Evolutionary conservation across 2,113 vertebrate genomes (phyloP), one percentile per base, ranked within the genome.

Genomic region (Noctilio leporinus): DNA sequence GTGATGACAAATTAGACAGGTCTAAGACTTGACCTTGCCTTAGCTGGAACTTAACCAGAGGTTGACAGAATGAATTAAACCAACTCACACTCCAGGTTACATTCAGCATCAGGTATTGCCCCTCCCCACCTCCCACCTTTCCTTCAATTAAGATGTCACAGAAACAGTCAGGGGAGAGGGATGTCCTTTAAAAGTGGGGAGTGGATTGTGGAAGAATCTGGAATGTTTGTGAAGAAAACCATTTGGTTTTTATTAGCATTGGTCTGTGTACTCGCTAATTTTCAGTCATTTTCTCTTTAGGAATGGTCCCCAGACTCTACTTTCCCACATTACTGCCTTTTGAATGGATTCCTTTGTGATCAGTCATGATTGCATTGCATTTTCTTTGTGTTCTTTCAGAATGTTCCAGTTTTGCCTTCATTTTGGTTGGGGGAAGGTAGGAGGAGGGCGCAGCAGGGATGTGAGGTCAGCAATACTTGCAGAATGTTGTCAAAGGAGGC

Each of bases 231-330:
- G 55, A 85, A 73, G 75, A 96, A 86, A 83, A 69, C 89, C 73
- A 33, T 86, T 92, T 89, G 91, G 47, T 69, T 96, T 87, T 82
- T 89, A 91, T 93, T 91, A 86, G 57, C 5, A 28, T 26, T 59
- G 45, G 24, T 76, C 76, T 47, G 24, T 62, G 86, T 77, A 24
- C 47, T 92, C 67, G 76, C 93, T 95, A 64, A 67, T 90, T 95
- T 93, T 90, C 45, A 90, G 89, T 85, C 86, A 47, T 95, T 95
- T 96, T 96, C 89, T 93, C 81, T 81, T 89, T 49, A 89, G 86
- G 19, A 94, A 97, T 80, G 49, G 78, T n/a, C 64, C 95, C 89
- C 65, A 62, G 93, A 70, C 92, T 95, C 96, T 47, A 70, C 47
- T 83, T 91, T 96, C 51, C 57, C 80, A 75, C 69, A 65, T 33